phyloP scores from a whole-genome alignment of 2,888 invertebrate genomes.

The Globia sparganii region DNA sequence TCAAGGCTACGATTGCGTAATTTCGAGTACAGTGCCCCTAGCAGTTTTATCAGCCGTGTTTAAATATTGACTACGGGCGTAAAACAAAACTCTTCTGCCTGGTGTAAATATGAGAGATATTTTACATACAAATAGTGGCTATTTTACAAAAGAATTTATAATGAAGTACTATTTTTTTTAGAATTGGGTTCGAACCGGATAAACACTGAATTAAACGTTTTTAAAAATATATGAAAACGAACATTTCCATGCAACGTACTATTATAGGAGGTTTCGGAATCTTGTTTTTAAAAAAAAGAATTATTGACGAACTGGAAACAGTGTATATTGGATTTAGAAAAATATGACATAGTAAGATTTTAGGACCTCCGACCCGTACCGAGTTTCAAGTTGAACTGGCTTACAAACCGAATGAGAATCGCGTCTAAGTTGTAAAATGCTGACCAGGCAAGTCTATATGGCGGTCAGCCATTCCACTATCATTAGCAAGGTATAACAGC shows the following conservation, averaged over 20 bases:
- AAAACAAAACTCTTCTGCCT: constrained; percentile 7
- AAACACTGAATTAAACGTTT: not conserved
- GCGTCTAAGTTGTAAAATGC: no score
- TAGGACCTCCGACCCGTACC: no score
- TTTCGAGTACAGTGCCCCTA: constrained; percentile 23
- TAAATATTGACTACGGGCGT: constrained; percentile 28
- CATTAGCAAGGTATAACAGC: no score
- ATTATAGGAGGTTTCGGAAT: no score
- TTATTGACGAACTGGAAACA: no score
- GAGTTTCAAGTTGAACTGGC: no score
- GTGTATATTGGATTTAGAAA: no score
- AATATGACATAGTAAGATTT: no score
- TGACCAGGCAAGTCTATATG: no score
- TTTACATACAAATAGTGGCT: constrained; percentile 10
- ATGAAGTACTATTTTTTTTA: not conserved
- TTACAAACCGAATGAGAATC: no score
- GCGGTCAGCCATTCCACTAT: no score
- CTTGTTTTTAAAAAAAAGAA: no score
- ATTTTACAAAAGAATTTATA: not conserved
- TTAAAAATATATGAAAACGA: not conserved
- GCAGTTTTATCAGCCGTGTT: constrained; percentile 27
- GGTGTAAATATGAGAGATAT: constrained; percentile 5
- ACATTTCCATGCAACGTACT: not conserved
- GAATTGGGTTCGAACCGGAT: not conserved
- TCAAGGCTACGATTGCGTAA: constrained; percentile 51